Evolutionary conservation across 2,797 vertebrate genomes (phyloP), one percentile per base, ranked within the genome.

Genomic region (Lepus townsendii): DNA sequence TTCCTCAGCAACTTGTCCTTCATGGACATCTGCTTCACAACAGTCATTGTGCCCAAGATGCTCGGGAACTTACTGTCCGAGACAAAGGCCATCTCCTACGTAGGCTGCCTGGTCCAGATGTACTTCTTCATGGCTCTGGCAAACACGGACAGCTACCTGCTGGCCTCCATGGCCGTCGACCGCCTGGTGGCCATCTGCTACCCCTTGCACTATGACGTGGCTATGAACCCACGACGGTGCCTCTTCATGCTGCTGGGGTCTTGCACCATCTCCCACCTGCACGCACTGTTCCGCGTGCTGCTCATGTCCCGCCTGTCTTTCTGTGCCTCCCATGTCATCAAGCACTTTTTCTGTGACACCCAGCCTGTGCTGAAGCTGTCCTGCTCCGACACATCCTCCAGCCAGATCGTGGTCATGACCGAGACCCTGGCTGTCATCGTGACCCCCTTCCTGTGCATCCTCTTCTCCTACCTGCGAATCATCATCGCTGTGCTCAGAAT

Each of bases 341-440:
- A 96, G 63, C 97, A 97, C 88, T 97, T 97, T 76, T 97, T 98
- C 30, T 97, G 97, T 95, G 97, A 97, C 50, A 96, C 97, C 4
- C 97, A 97, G n/a, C 95, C 96, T 5, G 95, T 98, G 83, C 82
- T 97, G 12, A 97, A 98, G 85, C 89, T 98, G 7, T 97, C 97
- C 66, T 97, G 97, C 84, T 97, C 97, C 76, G 97, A 97, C 54
- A 97, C 93, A 0, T 95, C 93, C 20, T 87, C 89, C 16, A 97
- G 10, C 68, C 93, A 97, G 88, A 93, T 75, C 8, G 95, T 95
- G 24, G 83, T 96, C 52, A 88, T 97, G 95, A 97, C 93, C 0
- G 96, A 97, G 87, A 96, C 95, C 11, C 88, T 97, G 6, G 77
- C 96, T 32, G 80, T 96, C 83, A 94, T 97, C 0, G 68, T 57